Evolutionary conservation across 2,113 vertebrate genomes (phyloP), one percentile per base, ranked within the genome.

Genomic region (Osmerus mordax): DNA sequence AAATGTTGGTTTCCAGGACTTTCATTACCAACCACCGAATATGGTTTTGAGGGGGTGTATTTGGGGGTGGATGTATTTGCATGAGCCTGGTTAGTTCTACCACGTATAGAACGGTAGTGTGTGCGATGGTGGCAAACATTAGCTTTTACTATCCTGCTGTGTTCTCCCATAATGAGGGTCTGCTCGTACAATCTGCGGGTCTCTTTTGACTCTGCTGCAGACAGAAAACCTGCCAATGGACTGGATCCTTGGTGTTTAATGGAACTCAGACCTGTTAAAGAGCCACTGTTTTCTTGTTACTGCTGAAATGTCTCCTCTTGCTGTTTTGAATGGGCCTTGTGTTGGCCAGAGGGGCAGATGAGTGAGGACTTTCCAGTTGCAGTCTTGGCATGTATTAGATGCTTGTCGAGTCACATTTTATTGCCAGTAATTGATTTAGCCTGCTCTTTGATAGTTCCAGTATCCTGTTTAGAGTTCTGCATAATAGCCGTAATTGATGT

Each of bases 221-320:
- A 88, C 79, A 69, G 81, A 83, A 82, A 21, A 47, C 75, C 81
- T 83, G 75, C 73, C 84, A 73, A 72, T 70, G 69, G 61, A 78
- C 76, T 74, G 83, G 72, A 78, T 86, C 81, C 73, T 2, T 74
- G 71, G 81, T 85, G 82, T 87, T 87, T 83, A 87, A 86, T 81
- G 74, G 77, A 82, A 78, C 28, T 15, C 58, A 84, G 79, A 81
- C 79, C 82, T 86, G 85, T 84, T 66, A 71, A 73, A 69, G 72
- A 81, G 73, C 53, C 47, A 14, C 62, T 70, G 56, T 65, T 69
- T 65, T 32, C 65, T 72, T 3, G 72, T 65, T 76, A 71, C 70
- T 21, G 69, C 74, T 29, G 72, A 77, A 78, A 73, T 53, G 60
- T 62, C 47, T 65, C 25, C 67, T 71, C 13, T 21, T 21, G n/a